These are phyloP conservation scores for Cylloceria caligata DNA, from an alignment of 2,888 invertebrate species.

Conservation along the genomic window DNA sequence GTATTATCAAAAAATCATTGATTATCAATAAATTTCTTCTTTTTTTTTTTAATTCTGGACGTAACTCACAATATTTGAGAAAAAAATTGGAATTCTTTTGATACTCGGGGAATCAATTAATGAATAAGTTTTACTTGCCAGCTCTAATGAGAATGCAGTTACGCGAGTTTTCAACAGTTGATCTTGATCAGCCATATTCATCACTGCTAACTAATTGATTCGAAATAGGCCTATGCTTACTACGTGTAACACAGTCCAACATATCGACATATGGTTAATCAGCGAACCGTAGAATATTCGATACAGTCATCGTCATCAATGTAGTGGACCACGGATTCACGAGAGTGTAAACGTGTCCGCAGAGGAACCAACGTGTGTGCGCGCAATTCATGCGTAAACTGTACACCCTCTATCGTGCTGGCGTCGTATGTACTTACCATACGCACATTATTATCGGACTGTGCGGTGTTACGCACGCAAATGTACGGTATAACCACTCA, in stretches of 20 bases:
- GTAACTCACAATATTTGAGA: background rate
- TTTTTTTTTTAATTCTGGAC: background rate
- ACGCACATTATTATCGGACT: slow-evolving; percentile 56
- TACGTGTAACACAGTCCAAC: slow-evolving; percentile 37
- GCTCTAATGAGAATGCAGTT: background rate
- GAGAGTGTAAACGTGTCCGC: slow-evolving; percentile 3
- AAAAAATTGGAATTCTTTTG: background rate
- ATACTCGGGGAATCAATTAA: no score
- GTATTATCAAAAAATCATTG: no score
- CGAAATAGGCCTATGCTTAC: background rate
- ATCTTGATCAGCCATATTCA: background rate
- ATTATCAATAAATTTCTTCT: no score
- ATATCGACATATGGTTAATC: slow-evolving; percentile 61
- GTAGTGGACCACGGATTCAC: slow-evolving; percentile 6
- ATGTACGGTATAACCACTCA: slow-evolving; percentile 63
- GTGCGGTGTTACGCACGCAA: slow-evolving; percentile 63
- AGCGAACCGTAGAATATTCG: slow-evolving; percentile 53
- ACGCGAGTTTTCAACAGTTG: background rate
- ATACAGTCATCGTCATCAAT: slow-evolving; percentile 58
- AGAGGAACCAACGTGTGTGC: background rate
- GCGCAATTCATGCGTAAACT: slow-evolving; percentile 56
- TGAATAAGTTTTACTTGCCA: no score
- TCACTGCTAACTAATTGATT: background rate
- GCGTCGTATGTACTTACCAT: slow-evolving; percentile 21
- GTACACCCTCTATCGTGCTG: slow-evolving; percentile 27